Evolutionary conservation across 2,888 invertebrate species (phyloP), one percentile per base, ranked within the genome.

Genomic region (Coremacera marginata): DNA sequence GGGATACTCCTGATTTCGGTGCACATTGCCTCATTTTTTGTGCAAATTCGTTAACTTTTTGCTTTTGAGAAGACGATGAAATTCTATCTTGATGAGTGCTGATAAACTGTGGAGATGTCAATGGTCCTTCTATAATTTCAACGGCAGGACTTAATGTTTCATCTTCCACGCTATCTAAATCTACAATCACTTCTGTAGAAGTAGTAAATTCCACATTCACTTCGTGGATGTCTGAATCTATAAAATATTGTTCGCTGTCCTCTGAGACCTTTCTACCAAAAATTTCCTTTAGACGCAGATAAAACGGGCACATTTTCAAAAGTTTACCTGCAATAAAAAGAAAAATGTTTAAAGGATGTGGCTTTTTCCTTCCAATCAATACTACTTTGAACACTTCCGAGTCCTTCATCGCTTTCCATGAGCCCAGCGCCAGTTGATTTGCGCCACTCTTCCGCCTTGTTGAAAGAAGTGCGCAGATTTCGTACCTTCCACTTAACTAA

Each of bases 401-500:
- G 11, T 44, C 67, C 67, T 67, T 67, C 31, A n/a, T 67, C 67
- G 11, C 31, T 27, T 60, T 60, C 67, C 34, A 37, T n/a, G 16
- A 67, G 19, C 19, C 27, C 37, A 19, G 72, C 72, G 5, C 31
- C 72, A 57, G 72, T 62, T 22, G 72, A 72, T 37, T 55, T 37
- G n/a, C 19, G 72, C 72, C 72, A 72, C 16, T 72, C 37, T 8
- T 19, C 27, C 9, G 27, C 31, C 37, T 62, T 72, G 31, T 37
- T 31, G 37, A 37, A 72, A 44, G 19, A 62, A n/a, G 34, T n/a
- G 11, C 52, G 44, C 0, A 72, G 31, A 37, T 72, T 72, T 60
- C 72, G 16, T 44, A 72, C 27, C 25, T 57, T 72, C 72, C 72
- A 72, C 19, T 27, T 19, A 16, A 72, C 34, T 25, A 72, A 37